A percentile compares a stretch with the other conserved stretches of the same genome.
These are phyloP conservation scores for Rhopalosiphum padi DNA, from an alignment of 1,140 invertebrate species.

Conservation along the genomic window DNA sequence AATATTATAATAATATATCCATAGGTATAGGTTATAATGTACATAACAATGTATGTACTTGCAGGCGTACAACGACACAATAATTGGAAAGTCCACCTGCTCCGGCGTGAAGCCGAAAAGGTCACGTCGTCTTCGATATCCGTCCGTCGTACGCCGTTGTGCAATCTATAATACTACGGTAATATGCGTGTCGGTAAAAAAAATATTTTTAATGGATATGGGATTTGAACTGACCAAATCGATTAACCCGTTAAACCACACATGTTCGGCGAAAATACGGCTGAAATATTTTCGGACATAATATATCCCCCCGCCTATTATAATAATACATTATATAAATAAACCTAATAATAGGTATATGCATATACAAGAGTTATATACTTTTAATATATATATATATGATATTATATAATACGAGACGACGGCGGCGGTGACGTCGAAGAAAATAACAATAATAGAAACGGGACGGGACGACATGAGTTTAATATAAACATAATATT, in stretches of 20 bases:
- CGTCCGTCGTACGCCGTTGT: not conserved
- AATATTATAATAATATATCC: not conserved
- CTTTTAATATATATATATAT: too few relatives aligned
- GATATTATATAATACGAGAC: not conserved
- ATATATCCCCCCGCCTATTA: not conserved
- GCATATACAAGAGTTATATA: not conserved
- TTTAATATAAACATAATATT: not conserved
- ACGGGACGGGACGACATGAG: not conserved
- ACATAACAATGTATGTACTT: not conserved
- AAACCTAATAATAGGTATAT: not conserved
- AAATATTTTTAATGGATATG: too few relatives aligned
- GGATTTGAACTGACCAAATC: too few relatives aligned
- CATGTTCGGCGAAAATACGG: too few relatives aligned
- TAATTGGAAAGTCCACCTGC: not conserved
- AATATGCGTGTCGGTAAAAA: not conserved
- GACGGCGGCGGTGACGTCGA: not conserved
- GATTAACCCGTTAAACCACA: too few relatives aligned
- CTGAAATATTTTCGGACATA: too few relatives aligned
- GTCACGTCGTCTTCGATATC: not conserved
- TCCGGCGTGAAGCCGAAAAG: not conserved
- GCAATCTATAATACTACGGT: not conserved
- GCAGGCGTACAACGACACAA: not conserved
- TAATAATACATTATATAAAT: not conserved
- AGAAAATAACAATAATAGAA: not conserved
- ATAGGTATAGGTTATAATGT: not conserved